phyloP scores from a whole-genome alignment of 2,113 vertebrate species.

The Atlantisia rogersi region DNA sequence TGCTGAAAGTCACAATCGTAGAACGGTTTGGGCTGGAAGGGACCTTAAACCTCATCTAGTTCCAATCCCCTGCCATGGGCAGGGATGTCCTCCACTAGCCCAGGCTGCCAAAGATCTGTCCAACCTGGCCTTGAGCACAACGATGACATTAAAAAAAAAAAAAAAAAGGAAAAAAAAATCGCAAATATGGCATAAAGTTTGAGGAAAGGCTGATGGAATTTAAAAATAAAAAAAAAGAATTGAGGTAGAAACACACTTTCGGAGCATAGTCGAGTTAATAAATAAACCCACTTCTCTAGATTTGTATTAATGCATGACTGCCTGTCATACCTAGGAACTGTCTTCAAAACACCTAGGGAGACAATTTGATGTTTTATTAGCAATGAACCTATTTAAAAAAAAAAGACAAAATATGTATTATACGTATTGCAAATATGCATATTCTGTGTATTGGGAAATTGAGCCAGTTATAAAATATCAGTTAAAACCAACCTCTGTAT shows the following conservation, averaged over 20 bases:
- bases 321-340: neutral
- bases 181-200: neutral
- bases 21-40: too few relatives aligned
- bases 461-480: neutral
- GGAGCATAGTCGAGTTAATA: neutral
- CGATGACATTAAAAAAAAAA: too few relatives aligned
- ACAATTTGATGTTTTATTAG: neutral
- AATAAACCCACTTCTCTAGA: neutral
- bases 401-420: neutral
- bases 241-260: neutral
- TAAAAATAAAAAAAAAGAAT: neutral
- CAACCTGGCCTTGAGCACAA: neutral
- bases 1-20: neutral
- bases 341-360: neutral
- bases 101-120: too few relatives aligned
- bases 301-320: neutral
- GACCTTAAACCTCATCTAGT: too few relatives aligned
- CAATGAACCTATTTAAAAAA: neutral
- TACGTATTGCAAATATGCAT: neutral
- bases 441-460: neutral
- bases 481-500: neutral
- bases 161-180: neutral
- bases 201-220: neutral
- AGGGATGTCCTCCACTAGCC: too few relatives aligned
- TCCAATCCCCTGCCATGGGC: too few relatives aligned